A percentile compares a stretch with the other conserved stretches of the same genome.
Conservation (phyloP, 1,140 invertebrate species). For the Drosophila nigrodunni region DNA sequence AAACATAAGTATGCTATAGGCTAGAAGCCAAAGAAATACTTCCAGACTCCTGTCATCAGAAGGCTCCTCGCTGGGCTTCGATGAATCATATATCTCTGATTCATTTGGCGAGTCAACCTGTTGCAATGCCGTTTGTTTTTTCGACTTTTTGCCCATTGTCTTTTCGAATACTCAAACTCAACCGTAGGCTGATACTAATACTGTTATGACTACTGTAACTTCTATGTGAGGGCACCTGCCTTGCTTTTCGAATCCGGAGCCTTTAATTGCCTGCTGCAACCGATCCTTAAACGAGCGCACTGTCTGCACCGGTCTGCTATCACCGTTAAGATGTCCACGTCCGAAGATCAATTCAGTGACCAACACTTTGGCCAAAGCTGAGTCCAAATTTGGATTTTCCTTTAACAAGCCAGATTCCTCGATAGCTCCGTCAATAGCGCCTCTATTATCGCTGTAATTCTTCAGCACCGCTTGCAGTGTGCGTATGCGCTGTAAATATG, state of each 20-base stretch:
- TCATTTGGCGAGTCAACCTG: not conserved
- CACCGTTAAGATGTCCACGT: constrained; percentile 88
- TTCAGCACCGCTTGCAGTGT: constrained; percentile 87
- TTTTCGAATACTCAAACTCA: constrained; percentile 23
- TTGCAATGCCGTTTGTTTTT: constrained; percentile 29
- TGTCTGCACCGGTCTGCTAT: constrained; percentile 89
- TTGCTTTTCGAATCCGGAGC: constrained; percentile 48
- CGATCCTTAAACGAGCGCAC: constrained; percentile 88
- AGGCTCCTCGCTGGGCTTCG: constrained; percentile 12
- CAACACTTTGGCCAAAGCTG: constrained; percentile 90
- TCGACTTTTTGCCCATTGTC: constrained; percentile 60
- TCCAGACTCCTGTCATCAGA: constrained; percentile 52
- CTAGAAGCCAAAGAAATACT: constrained; percentile 88
- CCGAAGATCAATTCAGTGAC: constrained; percentile 94
- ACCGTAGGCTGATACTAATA: constrained; percentile 44
- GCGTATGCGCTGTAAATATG: constrained; percentile 57
- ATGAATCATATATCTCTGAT: not conserved
- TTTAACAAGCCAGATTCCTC: constrained; percentile 87
- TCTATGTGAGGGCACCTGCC: constrained; percentile 58
- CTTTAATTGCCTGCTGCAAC: constrained; percentile 84
- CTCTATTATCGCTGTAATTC: constrained; percentile 89
- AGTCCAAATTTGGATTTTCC: constrained; percentile 89
- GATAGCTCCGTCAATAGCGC: constrained; percentile 88
- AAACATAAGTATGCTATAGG: constrained; percentile 94
- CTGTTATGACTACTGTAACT: constrained; percentile 38